Conservation (phyloP, 2,113 vertebrate genomes). For the Uropsilus gracilis region DNA sequence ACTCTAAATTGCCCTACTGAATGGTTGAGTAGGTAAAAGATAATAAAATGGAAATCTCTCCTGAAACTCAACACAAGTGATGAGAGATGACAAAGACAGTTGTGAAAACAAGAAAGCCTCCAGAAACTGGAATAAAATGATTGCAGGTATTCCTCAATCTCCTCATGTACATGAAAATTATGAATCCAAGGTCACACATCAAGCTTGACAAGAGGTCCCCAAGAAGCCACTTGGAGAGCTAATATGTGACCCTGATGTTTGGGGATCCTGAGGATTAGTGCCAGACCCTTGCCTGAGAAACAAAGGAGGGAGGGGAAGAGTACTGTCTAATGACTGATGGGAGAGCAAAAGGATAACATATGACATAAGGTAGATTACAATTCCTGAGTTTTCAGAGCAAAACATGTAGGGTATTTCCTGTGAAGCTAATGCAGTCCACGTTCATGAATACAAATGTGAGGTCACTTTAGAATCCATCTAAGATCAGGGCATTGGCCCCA, state of each 20-base stretch:
- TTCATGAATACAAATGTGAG: neutral
- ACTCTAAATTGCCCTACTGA: neutral
- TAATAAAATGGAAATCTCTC: neutral
- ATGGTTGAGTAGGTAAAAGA: neutral
- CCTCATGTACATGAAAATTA: neutral
- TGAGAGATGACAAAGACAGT: neutral
- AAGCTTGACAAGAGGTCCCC: neutral
- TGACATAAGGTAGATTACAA: neutral
- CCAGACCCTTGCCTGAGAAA: neutral
- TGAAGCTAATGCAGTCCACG: too few species aligned
- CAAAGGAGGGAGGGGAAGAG: neutral
- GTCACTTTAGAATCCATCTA: neutral
- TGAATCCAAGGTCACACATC: neutral
- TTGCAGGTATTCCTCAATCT: neutral
- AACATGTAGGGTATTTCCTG: neutral
- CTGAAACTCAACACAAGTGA: neutral
- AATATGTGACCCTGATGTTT: neutral
- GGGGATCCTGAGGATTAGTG: neutral
- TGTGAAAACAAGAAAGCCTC: neutral
- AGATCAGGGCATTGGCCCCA: too few species aligned
- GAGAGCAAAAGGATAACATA: neutral
- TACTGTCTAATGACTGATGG: neutral
- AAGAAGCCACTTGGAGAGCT: neutral
- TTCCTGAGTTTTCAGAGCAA: neutral
- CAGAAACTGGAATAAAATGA: neutral